Evolutionary conservation across 2,797 vertebrate genomes (phyloP).

Genomic region (Xenentodon cancila): DNA sequence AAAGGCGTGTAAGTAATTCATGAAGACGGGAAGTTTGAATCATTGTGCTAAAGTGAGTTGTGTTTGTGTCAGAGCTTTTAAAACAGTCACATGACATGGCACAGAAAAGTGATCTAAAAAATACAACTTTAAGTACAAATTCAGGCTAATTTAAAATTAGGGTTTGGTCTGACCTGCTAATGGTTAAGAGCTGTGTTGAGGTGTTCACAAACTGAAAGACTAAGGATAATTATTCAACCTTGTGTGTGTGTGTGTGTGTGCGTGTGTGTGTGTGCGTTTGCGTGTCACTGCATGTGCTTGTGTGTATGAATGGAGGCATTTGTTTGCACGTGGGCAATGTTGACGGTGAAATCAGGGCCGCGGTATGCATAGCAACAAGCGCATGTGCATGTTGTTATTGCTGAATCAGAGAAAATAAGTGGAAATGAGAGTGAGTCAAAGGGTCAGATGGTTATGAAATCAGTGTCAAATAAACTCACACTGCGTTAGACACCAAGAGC

Average conservation of each 20-base stretch:
- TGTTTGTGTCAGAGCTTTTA: no score
- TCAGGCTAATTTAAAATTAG: no score
- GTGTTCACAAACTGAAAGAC: background rate
- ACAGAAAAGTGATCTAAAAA: no score
- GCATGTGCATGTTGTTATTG: constrained; percentile 10
- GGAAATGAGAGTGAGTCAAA: constrained; percentile 10
- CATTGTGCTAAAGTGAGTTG: no score
- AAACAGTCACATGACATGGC: no score
- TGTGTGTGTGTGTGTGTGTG: background rate
- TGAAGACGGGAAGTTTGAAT: no score
- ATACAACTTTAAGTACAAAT: no score
- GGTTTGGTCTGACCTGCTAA: no score
- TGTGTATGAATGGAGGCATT: constrained; percentile 1
- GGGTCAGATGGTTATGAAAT: constrained; percentile 30
- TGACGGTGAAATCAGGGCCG: constrained; percentile 45
- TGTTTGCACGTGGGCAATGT: constrained; percentile 41
- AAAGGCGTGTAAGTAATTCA: no score
- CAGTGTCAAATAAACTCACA: constrained; percentile 2
- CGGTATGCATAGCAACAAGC: constrained; percentile 2
- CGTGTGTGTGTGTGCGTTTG: constrained; percentile 6
- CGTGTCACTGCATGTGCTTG: constrained; percentile 5
- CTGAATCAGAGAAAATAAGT: constrained; percentile 11
- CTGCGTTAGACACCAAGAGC: background rate
- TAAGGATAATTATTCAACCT: background rate
- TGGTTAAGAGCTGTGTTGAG: background rate